Evolutionary conservation across 2,113 vertebrate genomes (phyloP).

Genomic region (Cettia cetti): DNA sequence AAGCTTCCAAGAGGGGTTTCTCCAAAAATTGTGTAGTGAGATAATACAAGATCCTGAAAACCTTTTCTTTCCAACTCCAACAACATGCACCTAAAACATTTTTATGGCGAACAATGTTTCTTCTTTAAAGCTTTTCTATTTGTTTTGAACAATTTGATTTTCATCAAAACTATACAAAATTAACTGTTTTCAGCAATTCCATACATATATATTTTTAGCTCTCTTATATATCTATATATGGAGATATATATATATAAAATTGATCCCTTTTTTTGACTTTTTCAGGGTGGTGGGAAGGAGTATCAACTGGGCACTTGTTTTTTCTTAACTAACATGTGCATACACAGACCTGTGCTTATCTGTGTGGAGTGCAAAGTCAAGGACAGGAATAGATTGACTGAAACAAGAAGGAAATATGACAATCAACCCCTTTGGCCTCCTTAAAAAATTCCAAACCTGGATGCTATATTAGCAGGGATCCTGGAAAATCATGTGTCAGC

Average conservation of each 20-base stretch:
- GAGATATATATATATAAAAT: neutral
- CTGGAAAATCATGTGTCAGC: neutral
- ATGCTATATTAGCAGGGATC: neutral
- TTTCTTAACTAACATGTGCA: neutral
- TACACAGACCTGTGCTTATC: neutral
- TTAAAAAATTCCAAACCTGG: neutral
- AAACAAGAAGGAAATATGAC: neutral
- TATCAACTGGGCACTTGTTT: neutral
- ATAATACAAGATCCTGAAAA: neutral
- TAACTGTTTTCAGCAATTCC: neutral
- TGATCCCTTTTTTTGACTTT: neutral
- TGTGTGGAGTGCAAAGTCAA: slow-evolving; percentile 25
- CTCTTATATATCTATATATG: neutral
- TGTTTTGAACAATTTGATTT: neutral
- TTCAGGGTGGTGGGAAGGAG: neutral
- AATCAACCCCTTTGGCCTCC: neutral
- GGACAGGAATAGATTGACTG: neutral
- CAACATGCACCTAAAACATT: neutral
- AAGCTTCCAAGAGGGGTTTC: neutral
- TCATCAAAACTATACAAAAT: neutral
- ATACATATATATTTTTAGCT: neutral
- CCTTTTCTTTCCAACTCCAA: neutral
- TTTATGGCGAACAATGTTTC: neutral
- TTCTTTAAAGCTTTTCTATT: slow-evolving; percentile 18
- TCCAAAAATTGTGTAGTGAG: neutral